These are phyloP conservation scores for Gymnoscopelus braueri DNA, from an alignment of 2,797 vertebrate genomes.

Conservation along the genomic window DNA sequence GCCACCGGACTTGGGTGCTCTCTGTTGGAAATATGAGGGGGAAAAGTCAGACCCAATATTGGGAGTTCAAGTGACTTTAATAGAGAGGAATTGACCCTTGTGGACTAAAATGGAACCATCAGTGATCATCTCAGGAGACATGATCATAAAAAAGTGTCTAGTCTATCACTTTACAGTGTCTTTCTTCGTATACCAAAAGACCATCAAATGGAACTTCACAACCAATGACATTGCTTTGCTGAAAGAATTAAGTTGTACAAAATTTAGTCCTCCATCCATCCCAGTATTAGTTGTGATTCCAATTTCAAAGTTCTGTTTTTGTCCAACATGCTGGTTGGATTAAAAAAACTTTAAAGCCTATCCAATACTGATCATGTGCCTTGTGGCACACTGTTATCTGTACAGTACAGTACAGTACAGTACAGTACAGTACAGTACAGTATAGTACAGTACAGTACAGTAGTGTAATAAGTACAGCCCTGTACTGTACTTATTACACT, in stretches of 20 bases:
- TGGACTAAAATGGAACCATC: slow-evolving; percentile 28
- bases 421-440: no score
- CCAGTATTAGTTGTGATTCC: slow-evolving; percentile 16
- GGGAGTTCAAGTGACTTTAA: slow-evolving; percentile 31
- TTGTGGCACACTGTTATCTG: no score
- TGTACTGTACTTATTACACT: no score
- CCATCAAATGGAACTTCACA: slow-evolving; percentile 48
- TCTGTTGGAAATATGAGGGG: background rate
- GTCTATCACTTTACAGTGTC: background rate
- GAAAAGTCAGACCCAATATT: slow-evolving; percentile 13
- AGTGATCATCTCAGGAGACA: slow-evolving; percentile 20
- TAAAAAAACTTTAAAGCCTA: no score
- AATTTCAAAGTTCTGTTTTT: slow-evolving; percentile 16
- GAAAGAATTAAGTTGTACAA: slow-evolving; percentile 8
- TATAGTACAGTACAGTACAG: no score
- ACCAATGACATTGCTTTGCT: slow-evolving; percentile 6
- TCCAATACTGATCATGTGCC: no score
- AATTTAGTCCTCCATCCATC: background rate
- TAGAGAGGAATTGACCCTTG: background rate
- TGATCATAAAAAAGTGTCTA: background rate
- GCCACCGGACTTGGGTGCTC: slow-evolving; percentile 7
- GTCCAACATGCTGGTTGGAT: no score
- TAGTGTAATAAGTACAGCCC: no score
- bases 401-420: no score
- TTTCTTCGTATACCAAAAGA: slow-evolving; percentile 18